phyloP scores from a whole-genome alignment of 2,888 invertebrate species.

The Luperina testacea region DNA sequence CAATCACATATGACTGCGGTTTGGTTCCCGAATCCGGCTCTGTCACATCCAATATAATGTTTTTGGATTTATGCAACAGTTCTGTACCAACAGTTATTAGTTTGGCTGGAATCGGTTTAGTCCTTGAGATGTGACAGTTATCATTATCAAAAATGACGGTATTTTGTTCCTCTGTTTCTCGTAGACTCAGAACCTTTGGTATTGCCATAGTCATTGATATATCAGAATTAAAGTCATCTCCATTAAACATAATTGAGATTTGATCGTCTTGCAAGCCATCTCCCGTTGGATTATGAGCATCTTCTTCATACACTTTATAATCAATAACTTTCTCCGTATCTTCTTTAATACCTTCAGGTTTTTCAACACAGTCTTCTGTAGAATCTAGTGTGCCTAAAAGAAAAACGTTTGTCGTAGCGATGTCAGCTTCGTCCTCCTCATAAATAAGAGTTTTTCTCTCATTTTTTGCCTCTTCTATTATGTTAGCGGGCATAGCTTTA shows the following conservation, averaged over 20 bases:
- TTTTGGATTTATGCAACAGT: slow-evolving; percentile 26
- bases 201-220: slow-evolving; percentile 26
- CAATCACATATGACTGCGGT: slow-evolving; percentile 53
- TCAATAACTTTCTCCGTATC: slow-evolving; percentile 6
- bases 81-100: slow-evolving; percentile 29
- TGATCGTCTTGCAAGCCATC: not conserved
- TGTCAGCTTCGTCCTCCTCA: slow-evolving; percentile 50
- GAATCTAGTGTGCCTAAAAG: slow-evolving; percentile 45
- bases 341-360: slow-evolving; percentile 7
- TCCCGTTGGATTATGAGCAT: not conserved
- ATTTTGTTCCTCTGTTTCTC: slow-evolving; percentile 19
- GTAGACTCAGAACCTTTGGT: slow-evolving; percentile 18
- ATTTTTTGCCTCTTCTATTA: slow-evolving; percentile 34
- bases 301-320: slow-evolving; percentile 20
- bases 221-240: slow-evolving; percentile 6
- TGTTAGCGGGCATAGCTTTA: slow-evolving; percentile 61
- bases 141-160: slow-evolving; percentile 39
- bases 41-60: not conserved
- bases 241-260: not conserved
- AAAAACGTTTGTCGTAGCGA: slow-evolving; percentile 52
- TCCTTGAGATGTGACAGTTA: slow-evolving; percentile 35
- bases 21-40: slow-evolving; percentile 18
- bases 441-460: slow-evolving; percentile 47
- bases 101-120: slow-evolving; percentile 56
- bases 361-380: not conserved